Evolutionary conservation across 2,888 invertebrate genomes (phyloP), one percentile per base, ranked within the genome.

Genomic region (Hymenopus coronatus): DNA sequence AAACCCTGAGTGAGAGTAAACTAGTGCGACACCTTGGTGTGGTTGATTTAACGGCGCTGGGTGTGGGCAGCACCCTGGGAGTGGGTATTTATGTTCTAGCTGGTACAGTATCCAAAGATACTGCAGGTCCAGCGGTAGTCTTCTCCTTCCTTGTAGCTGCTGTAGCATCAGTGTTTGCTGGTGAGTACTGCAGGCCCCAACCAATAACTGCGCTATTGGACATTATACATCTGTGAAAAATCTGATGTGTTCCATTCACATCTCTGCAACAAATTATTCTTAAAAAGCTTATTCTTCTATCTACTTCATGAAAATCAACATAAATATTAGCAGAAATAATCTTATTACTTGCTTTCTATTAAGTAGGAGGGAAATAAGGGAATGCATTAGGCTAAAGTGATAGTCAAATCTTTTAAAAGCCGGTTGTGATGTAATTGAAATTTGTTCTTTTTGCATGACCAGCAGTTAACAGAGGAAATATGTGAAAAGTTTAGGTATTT

Each of bases 51-150:
- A 98, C 98, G 0, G 97, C 97, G 0, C 94, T 99, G 40, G 99
- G 97, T 0, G 96, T 98, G 82, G 98, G 98, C 90, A 96, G 97
- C 90, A 98, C 98, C 0, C 95, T 99, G n/a, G 99, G 99, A 0
- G 95, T 99, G 46, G 99, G 99, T 0, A 98, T 99, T 25, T 99
- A 99, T 93, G 98, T 99, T 85, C 94, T 99, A 90, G 98, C 98
- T 9, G 98, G 98, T 0, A 95, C 97, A 14, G 98, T 98, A 6
- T 98, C 98, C 14, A 97, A 96, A 92, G 95, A 96, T 82, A 96
- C 96, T 2, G 97, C 98, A 0, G 99, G 99, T 0, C 99, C 99
- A 0, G 98, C 98, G 0, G 98, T 98, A 1, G 96, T 97, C 8
- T 92, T 99, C 27, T 98, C 98, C 81, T 99, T 99, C 92, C 94